Evolutionary conservation across 2,113 vertebrate species (phyloP).

Genomic region (Sprattus sprattus): DNA sequence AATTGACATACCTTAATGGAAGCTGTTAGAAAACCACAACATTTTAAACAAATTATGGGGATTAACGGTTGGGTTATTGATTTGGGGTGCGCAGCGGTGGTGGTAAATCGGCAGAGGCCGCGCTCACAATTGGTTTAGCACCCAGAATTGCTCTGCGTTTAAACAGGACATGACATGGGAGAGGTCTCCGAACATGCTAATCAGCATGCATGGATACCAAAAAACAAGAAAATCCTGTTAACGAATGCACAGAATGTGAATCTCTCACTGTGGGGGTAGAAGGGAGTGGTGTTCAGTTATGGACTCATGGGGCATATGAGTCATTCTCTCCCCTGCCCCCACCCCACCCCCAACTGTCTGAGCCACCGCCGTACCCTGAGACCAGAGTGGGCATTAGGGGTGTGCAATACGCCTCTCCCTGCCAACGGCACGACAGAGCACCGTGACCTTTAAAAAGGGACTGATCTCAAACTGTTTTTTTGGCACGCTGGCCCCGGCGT

Average conservation of each 20-base stretch:
- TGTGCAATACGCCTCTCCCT: background rate
- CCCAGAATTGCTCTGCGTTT: background rate
- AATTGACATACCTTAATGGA: conserved; percentile 54
- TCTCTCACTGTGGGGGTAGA: background rate
- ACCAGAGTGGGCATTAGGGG: background rate
- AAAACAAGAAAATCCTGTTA: background rate
- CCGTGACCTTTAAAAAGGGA: background rate
- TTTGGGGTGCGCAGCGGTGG: conserved; percentile 49
- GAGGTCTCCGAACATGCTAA: background rate
- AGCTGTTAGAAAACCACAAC: conserved; percentile 46
- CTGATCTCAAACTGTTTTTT: conserved; percentile 6
- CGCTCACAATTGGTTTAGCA: background rate
- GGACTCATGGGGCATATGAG: background rate
- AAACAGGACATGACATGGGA: background rate
- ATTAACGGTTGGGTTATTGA: conserved; percentile 61
- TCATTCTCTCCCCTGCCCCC: background rate
- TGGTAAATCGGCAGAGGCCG: conserved; percentile 23
- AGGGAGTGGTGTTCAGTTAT: background rate
- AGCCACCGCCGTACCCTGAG: background rate
- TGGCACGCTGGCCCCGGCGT: background rate
- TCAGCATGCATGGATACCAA: background rate
- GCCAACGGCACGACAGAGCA: background rate
- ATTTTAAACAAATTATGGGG: conserved; percentile 51
- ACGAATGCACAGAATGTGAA: background rate
- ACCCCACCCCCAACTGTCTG: background rate